A percentile compares a stretch with the other conserved stretches of the same genome.
These are phyloP conservation scores for Clunio marinus DNA, from an alignment of 2,888 invertebrate genomes.

Conservation along the genomic window DNA sequence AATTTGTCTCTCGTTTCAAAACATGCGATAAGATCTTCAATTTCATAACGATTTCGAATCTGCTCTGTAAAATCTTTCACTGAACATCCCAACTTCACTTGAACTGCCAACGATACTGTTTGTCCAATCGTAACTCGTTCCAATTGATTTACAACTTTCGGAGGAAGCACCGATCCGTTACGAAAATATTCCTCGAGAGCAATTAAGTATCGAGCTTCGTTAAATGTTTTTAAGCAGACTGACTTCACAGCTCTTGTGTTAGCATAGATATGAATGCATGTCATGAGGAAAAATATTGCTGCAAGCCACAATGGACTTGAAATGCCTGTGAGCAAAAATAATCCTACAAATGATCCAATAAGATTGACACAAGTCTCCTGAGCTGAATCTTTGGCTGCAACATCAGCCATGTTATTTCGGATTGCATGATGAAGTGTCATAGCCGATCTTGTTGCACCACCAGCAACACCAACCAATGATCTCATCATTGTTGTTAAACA, in stretches of 20 bases:
- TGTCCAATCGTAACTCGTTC: constrained; percentile 66
- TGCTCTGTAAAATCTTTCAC: constrained; percentile 49
- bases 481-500: constrained; percentile 73
- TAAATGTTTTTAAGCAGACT: constrained; percentile 74
- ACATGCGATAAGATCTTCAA: constrained; percentile 50
- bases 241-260: constrained; percentile 84
- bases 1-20: constrained; percentile 52
- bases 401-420: constrained; percentile 87
- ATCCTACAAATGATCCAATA: constrained; percentile 72
- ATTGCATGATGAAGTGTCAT: constrained; percentile 91
- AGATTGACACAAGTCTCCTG: constrained; percentile 96
- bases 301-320: constrained; percentile 53
- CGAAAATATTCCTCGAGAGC: constrained; percentile 65
- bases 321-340: constrained; percentile 67
- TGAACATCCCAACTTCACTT: constrained; percentile 48
- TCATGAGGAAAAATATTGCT: constrained; percentile 64
- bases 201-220: constrained; percentile 70
- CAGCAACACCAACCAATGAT: constrained; percentile 87
- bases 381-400: constrained; percentile 87
- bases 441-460: constrained; percentile 88
- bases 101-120: constrained; percentile 52
- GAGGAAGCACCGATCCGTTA: constrained; percentile 58
- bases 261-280: constrained; percentile 73
- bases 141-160: constrained; percentile 62
- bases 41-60: constrained; percentile 48